Base-by-base conservation (phyloP, 2,113 vertebrate genomes). In the Perca fluviatilis region DNA sequence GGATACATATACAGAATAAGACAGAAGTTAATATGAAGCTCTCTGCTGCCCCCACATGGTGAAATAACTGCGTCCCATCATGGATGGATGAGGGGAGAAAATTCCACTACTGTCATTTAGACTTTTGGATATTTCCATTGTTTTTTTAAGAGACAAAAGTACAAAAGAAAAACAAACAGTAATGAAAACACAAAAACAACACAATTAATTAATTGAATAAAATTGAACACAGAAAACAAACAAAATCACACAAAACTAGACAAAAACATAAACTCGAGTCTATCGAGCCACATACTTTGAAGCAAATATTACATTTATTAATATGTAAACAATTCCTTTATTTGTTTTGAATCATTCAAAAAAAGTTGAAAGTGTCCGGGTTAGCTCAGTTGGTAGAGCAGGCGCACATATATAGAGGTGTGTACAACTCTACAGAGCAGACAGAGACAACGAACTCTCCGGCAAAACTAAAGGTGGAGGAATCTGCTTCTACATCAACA, bases 21-120 rank as follows among this genome's bases (percentile, higher is more conserved):
- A 4, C 3, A 0, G 18, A 49, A 4, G 10, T 19, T 2, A 21
- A 23, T 10, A 18, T 60, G 49, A 66, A 70, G 77, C 46, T 79
- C 56, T 82, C 61, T 84, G 79, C 74, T 84, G 86, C 85, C 87
- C 36, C 76, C 86, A 4, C 1, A 0, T 84, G 93, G 83, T 5
- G 53, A 14, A 14, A 50, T 3, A 0, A 0, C 10, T 1, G 1
- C 21, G 54, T 3, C 85, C 56, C 80, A 79, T 0, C 46, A 0
- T 19, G 2, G 5, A 61, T 15, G 1, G 14, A 13, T 8, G 12
- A 30, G 13, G 56, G 23, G 15, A 27, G 2, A 60, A 18, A 30
- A 10, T 9, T 27, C 15, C 27, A 5, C 1, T 18, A 10, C 33
- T 50, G 43, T 66, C 16, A 18, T 19, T 49, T 0, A 66, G 23